A percentile compares a stretch with the other conserved stretches of the same genome.
These are phyloP conservation scores for Speoplatyrhinus poulsoni DNA, from an alignment of 2,113 vertebrate species.

Conservation along the genomic window DNA sequence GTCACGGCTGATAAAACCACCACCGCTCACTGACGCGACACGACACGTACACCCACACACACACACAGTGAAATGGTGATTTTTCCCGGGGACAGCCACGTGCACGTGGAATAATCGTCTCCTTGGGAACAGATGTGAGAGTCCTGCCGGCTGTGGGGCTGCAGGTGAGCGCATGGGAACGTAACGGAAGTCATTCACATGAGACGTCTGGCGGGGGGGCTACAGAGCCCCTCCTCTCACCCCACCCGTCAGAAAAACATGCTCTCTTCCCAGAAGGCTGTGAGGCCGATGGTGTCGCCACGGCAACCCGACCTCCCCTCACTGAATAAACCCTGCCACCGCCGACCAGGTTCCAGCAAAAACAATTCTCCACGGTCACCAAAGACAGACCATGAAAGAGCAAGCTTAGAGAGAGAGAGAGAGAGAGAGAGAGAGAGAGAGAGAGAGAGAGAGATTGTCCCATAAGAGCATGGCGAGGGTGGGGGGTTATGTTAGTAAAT, in stretches of 20 bases:
- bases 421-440: constrained; percentile 13
- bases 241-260: constrained; percentile 76
- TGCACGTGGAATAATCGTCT: constrained; percentile 18
- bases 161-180: constrained; percentile 60
- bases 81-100: constrained; percentile 14
- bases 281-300: constrained; percentile 53
- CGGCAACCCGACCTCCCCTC: constrained; percentile 42
- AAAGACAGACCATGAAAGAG: constrained; percentile 50
- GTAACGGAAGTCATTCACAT: constrained; percentile 17
- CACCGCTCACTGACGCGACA: not conserved
- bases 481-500: constrained; percentile 49
- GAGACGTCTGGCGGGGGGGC: too few species aligned
- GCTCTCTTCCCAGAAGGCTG: constrained; percentile 75
- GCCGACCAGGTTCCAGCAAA: constrained; percentile 7
- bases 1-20: constrained; percentile 16
- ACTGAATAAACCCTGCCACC: not conserved
- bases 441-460: constrained; percentile 39
- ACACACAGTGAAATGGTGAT: constrained; percentile 49
- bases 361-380: constrained; percentile 48
- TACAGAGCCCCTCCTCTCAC: constrained; percentile 33
- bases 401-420: constrained; percentile 27
- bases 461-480: constrained; percentile 42
- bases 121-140: constrained; percentile 67
- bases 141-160: constrained; percentile 62
- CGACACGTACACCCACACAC: constrained; percentile 7